Percentiles rank a stretch among this genome's conserved stretches.
phyloP scores from a whole-genome alignment of 2,797 vertebrate species.

The Phylloscopus collybita region DNA sequence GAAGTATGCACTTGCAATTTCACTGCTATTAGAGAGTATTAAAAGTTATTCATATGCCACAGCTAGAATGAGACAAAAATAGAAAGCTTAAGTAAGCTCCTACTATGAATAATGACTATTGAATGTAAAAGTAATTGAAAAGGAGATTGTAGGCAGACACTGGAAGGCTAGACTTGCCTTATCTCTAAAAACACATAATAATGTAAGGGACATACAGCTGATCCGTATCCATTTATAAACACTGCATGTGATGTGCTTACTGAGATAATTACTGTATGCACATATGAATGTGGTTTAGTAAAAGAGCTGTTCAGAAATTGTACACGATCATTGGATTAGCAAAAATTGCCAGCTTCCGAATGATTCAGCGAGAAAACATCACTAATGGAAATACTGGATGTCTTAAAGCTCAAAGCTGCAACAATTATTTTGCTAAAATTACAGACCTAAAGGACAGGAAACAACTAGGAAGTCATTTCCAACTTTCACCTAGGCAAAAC shows the following conservation, averaged over 20 bases:
- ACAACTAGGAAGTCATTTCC: neutral
- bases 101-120: neutral
- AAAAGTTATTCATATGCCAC: neutral
- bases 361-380: neutral
- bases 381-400: neutral
- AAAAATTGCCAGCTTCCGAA: neutral
- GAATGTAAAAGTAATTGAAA: constrained; percentile 34
- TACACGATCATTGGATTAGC: neutral
- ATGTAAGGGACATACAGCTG: neutral
- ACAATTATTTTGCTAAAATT: neutral
- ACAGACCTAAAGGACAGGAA: neutral
- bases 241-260: neutral
- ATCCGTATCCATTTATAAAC: neutral
- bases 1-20: constrained; percentile 8
- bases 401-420: neutral
- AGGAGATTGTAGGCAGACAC: neutral
- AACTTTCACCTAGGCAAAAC: neutral
- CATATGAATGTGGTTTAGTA: neutral
- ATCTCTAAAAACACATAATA: neutral
- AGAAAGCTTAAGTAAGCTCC: constrained; percentile 26
- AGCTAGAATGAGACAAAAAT: neutral
- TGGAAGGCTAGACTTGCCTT: neutral
- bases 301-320: neutral
- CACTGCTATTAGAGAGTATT: constrained; percentile 18
- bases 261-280: neutral